These are phyloP conservation scores for Hiodon tergisus DNA, from an alignment of 2,113 vertebrate species.

Conservation along the genomic window DNA sequence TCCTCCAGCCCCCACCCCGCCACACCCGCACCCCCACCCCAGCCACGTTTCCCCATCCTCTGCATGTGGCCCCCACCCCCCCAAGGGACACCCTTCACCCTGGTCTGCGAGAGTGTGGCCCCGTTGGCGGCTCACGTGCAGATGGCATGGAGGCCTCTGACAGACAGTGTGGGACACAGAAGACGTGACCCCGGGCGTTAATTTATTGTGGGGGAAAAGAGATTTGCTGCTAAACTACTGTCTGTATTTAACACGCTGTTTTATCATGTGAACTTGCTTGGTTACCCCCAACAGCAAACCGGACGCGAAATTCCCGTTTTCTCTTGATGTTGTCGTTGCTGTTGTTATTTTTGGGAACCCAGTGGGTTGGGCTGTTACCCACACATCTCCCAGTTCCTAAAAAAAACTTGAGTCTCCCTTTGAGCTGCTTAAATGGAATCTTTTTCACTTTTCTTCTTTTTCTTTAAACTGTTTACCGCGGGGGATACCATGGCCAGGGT, in stretches of 20 bases:
- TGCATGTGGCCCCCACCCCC: conserved; percentile 72
- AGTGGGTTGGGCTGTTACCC: conserved; percentile 28
- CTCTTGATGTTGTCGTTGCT: conserved; percentile 44
- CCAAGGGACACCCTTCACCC: conserved; percentile 75
- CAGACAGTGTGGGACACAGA: conserved; percentile 75
- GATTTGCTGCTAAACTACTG: conserved; percentile 99
- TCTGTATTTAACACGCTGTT: conserved; percentile 89
- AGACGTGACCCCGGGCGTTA: conserved; percentile 75
- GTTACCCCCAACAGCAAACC: conserved; percentile 71
- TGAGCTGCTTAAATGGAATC: background rate
- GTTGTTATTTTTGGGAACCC: conserved; percentile 39
- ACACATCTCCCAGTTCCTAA: conserved; percentile 4
- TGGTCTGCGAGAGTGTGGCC: conserved; percentile 77
- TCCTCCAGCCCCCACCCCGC: conserved; percentile 49
- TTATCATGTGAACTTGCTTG: conserved; percentile 80
- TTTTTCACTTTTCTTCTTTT: conserved; percentile 53
- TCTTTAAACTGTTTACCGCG: background rate
- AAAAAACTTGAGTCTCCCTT: background rate
- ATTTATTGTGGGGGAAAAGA: conserved; percentile 77
- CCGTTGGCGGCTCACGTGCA: conserved; percentile 63
- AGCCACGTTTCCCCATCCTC: conserved; percentile 56
- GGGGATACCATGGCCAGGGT: background rate
- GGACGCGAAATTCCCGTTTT: conserved; percentile 49
- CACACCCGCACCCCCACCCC: conserved; percentile 23
- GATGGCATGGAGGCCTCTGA: conserved; percentile 74